Conservation (phyloP, 2,888 invertebrate species). For the Asteroscopus sphinx region DNA sequence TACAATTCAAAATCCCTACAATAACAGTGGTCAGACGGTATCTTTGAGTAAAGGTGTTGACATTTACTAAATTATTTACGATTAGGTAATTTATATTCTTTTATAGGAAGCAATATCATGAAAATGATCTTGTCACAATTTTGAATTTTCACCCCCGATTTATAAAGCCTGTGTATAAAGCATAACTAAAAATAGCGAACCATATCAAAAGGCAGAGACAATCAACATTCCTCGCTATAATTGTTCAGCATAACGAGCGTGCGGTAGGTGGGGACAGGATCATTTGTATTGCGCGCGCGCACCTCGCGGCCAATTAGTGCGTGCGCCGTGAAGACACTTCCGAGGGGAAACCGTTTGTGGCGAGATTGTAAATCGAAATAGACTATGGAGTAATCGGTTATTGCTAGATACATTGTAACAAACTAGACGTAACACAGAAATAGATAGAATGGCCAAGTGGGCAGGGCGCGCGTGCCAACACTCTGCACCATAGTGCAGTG, state of each 20-base stretch:
- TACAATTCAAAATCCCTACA: no score
- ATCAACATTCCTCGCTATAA: conserved; percentile 40
- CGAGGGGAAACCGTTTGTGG: conserved; percentile 8
- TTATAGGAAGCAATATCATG: no score
- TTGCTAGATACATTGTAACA: not conserved
- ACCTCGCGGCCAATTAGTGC: conserved; percentile 33
- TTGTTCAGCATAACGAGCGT: conserved; percentile 8
- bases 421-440: no score
- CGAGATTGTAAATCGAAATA: not conserved
- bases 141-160: not conserved
- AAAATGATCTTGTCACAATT: not conserved
- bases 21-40: no score
- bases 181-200: conserved; percentile 9
- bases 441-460: not conserved
- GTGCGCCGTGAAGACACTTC: conserved; percentile 15
- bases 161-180: not conserved
- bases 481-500: no score
- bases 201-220: conserved; percentile 17
- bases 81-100: no score
- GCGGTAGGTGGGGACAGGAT: conserved; percentile 18
- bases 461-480: no score
- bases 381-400: not conserved
- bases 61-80: no score
- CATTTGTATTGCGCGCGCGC: conserved; percentile 35
- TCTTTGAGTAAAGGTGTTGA: no score